Percentiles rank a stretch among this genome's conserved stretches.
These are phyloP conservation scores for Chironomus tentans DNA, from an alignment of 2,888 invertebrate genomes.

Conservation along the genomic window DNA sequence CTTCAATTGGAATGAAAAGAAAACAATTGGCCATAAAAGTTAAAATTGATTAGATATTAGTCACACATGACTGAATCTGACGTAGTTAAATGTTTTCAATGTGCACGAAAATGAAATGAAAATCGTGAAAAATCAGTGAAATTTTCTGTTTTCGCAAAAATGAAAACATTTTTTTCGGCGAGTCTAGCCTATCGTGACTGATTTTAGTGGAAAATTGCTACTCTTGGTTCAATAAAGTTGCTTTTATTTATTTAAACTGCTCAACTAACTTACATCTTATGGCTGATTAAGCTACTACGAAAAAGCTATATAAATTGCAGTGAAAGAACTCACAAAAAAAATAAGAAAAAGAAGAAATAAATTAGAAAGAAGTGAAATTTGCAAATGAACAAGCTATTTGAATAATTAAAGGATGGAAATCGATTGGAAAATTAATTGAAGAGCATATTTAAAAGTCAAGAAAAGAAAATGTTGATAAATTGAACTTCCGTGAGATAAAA, in stretches of 20 bases:
- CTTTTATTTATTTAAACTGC: not conserved
- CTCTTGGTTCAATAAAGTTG: not conserved
- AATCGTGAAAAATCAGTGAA: constrained; percentile 13
- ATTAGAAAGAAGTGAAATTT: not conserved
- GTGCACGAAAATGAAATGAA: constrained; percentile 2
- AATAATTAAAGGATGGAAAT: not conserved
- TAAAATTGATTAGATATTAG: constrained; percentile 22
- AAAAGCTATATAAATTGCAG: not conserved
- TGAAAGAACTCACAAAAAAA: not conserved
- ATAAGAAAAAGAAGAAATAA: no score
- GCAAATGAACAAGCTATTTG: not conserved
- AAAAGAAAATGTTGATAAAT: no score
- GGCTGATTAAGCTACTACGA: not conserved
- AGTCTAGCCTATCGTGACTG: constrained; percentile 2
- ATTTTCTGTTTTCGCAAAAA: not conserved
- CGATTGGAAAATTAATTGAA: not conserved
- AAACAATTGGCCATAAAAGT: constrained; percentile 16
- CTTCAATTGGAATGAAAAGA: not conserved
- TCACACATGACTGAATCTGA: constrained; percentile 16
- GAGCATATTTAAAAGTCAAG: not conserved
- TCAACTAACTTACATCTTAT: not conserved
- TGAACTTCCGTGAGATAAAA: no score
- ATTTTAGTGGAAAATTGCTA: not conserved
- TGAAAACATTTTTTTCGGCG: not conserved
- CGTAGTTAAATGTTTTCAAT: not conserved